phyloP scores from a whole-genome alignment of 2,797 vertebrate genomes.

The Otolemur crassicaudatus region DNA sequence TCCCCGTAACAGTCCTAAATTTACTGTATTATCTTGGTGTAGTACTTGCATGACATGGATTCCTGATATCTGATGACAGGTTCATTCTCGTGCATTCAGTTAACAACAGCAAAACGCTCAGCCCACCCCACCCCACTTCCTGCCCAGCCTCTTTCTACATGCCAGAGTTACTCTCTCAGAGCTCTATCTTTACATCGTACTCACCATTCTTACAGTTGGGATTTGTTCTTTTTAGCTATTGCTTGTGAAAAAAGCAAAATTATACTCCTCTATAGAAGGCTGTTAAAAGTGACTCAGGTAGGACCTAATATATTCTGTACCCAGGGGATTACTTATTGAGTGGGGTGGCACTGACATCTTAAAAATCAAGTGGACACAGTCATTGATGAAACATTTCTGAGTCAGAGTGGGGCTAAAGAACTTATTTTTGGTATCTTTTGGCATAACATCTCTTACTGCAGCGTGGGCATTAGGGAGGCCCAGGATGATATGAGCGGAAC shows the following conservation, averaged over 20 bases:
- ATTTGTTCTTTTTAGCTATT: slow-evolving; percentile 47
- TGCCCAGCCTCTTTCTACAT: background rate
- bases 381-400: slow-evolving; percentile 50
- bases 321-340: background rate
- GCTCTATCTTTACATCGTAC: background rate
- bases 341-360: slow-evolving; percentile 33
- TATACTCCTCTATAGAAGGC: background rate
- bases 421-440: background rate
- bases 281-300: slow-evolving; percentile 11
- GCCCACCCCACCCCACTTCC: background rate
- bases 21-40: slow-evolving; percentile 63
- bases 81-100: slow-evolving; percentile 35
- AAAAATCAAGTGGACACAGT: slow-evolving; percentile 6
- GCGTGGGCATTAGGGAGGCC: background rate
- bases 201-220: background rate
- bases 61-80: slow-evolving; percentile 31
- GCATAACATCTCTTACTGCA: background rate
- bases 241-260: background rate
- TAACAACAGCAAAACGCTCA: background rate
- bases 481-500: slow-evolving; percentile 21
- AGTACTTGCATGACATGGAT: slow-evolving; percentile 75
- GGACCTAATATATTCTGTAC: slow-evolving; percentile 11
- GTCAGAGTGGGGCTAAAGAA: slow-evolving; percentile 31
- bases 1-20: slow-evolving; percentile 79
- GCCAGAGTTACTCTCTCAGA: background rate